These are phyloP conservation scores for Girardia tigrina DNA, from an alignment of 2,888 invertebrate genomes.

Conservation along the genomic window DNA sequence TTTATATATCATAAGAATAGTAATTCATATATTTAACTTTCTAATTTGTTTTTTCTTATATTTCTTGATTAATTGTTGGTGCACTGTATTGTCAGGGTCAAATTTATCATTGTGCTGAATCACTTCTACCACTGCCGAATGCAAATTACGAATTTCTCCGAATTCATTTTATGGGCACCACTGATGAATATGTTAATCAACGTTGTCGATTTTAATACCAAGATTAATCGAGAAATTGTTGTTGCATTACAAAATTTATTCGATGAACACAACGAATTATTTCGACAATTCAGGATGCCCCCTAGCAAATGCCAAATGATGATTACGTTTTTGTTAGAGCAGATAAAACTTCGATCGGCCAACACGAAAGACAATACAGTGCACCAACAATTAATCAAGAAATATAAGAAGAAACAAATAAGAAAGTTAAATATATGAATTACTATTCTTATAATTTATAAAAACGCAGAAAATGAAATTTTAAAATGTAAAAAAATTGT, in stretches of 20 bases:
- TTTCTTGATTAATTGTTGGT: constrained; percentile 10
- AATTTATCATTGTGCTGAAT: no score
- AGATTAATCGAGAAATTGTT: neutral
- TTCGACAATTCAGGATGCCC: neutral
- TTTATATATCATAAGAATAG: neutral
- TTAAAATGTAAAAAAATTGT: neutral
- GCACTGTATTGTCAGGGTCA: constrained; percentile 27
- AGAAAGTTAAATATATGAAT: neutral
- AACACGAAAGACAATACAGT: constrained; percentile 23
- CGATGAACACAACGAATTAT: neutral
- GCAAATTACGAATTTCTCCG: no score
- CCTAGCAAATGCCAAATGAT: constrained; percentile 37
- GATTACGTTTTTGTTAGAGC: constrained; percentile 36
- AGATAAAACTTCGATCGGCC: constrained; percentile 34
- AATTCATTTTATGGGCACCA: no score
- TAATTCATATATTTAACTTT: neutral
- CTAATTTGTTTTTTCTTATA: neutral
- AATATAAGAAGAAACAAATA: neutral
- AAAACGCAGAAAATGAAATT: neutral
- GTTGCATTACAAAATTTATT: constrained; percentile 12
- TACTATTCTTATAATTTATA: neutral
- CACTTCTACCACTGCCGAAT: no score
- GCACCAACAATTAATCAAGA: constrained; percentile 16
- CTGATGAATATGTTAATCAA: no score
- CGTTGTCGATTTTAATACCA: no score